These are phyloP conservation scores for Apodemia zela DNA, from an alignment of 2,888 invertebrate species.

Conservation along the genomic window DNA sequence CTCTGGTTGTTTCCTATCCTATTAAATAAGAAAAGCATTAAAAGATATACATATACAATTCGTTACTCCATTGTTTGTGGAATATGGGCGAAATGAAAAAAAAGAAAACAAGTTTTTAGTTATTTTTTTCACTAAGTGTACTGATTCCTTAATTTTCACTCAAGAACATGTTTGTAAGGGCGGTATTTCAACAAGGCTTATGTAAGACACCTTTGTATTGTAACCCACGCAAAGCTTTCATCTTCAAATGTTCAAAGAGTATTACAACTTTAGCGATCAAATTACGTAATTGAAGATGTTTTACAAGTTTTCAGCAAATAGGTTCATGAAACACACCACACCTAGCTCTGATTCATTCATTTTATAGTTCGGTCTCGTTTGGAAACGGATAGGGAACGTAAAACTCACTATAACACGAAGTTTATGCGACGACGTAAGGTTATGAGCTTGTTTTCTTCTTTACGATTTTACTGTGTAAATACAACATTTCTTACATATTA, in stretches of 20 bases:
- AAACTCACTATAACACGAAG: background rate
- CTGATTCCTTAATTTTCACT: background rate
- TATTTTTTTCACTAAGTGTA: too few relatives aligned
- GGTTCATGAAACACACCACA: slow-evolving; percentile 4
- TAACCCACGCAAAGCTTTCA: background rate
- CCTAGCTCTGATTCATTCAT: slow-evolving; percentile 9
- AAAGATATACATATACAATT: too few relatives aligned
- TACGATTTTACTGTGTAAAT: background rate
- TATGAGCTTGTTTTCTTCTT: slow-evolving; percentile 4
- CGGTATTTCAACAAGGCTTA: background rate
- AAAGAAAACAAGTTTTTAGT: too few relatives aligned
- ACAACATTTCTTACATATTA: background rate
- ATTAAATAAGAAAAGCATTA: too few relatives aligned
- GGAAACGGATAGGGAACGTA: background rate
- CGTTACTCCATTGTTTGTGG: too few relatives aligned
- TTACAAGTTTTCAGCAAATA: slow-evolving; percentile 6
- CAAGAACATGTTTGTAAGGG: background rate
- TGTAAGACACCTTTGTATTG: background rate
- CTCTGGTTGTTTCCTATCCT: too few relatives aligned
- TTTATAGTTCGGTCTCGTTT: slow-evolving; percentile 8
- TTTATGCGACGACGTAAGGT: background rate
- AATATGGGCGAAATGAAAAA: too few relatives aligned
- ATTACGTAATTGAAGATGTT: slow-evolving; percentile 1
- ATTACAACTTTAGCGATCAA: slow-evolving; percentile 11
- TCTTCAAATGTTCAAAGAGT: background rate